A percentile compares a stretch with the other conserved stretches of the same genome.
Evolutionary conservation across 2,113 vertebrate species (phyloP).

Genomic region (Archilochus colubris): DNA sequence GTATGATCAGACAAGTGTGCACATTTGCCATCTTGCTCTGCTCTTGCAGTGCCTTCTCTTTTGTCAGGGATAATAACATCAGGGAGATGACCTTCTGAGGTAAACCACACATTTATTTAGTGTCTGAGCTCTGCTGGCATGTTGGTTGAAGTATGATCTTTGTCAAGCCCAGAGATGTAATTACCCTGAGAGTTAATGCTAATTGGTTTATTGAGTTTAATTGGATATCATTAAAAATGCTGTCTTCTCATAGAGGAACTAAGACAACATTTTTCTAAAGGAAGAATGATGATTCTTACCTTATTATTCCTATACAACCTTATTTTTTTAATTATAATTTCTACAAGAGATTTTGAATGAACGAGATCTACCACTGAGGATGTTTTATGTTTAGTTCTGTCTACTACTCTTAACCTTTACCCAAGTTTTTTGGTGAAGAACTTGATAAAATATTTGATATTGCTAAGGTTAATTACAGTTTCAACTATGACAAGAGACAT

Average conservation of each 20-base stretch:
- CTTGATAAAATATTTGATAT: constrained; percentile 19
- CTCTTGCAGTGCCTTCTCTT: neutral
- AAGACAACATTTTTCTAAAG: neutral
- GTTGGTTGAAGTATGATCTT: constrained; percentile 48
- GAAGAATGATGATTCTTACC: neutral
- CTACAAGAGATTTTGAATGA: neutral
- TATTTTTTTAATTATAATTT: neutral
- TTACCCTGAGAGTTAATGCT: constrained; percentile 55
- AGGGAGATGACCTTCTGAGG: constrained; percentile 30
- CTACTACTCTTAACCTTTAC: neutral
- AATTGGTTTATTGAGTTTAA: constrained; percentile 65
- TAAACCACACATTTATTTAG: constrained; percentile 44
- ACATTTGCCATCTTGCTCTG: constrained; percentile 30
- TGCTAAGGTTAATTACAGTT: constrained; percentile 39
- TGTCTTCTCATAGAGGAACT: neutral
- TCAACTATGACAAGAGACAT: constrained; percentile 5
- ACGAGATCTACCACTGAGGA: neutral
- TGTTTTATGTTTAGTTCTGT: constrained; percentile 7
- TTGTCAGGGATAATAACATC: constrained; percentile 32
- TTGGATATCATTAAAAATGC: constrained; percentile 51
- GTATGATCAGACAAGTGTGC: neutral
- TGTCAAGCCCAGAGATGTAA: constrained; percentile 43
- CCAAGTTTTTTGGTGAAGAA: constrained; percentile 45
- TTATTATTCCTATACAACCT: neutral
- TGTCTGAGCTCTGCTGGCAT: constrained; percentile 3